phyloP scores from a whole-genome alignment of 2,797 vertebrate species.

The Melanogrammus aeglefinus region DNA sequence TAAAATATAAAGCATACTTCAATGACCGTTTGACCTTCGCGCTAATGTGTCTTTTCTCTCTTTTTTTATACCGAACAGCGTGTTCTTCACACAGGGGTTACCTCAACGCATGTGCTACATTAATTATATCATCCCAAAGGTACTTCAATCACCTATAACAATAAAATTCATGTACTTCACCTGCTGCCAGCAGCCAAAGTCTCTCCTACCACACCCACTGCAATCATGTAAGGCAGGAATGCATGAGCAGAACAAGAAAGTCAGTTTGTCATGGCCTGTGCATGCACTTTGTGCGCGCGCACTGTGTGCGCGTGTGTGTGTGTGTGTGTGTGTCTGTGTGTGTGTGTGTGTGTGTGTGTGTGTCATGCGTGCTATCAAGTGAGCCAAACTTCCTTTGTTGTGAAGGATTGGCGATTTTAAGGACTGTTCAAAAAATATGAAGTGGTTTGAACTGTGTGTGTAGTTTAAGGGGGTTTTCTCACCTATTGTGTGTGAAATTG shows the following conservation, averaged over 20 bases:
- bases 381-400: conserved; percentile 48
- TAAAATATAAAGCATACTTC: conserved; percentile 49
- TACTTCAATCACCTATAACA: conserved; percentile 67
- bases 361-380: conserved; percentile 48
- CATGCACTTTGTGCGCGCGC: conserved; percentile 25
- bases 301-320: conserved; percentile 37
- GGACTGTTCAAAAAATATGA: conserved; percentile 23
- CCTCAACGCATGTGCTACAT: conserved; percentile 73
- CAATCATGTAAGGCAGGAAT: conserved; percentile 79
- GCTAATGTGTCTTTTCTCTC: conserved; percentile 30
- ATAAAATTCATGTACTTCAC: conserved; percentile 71
- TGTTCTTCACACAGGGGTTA: conserved; percentile 59
- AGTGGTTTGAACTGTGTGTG: not conserved
- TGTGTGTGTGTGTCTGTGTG: conserved; percentile 35
- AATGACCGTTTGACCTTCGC: conserved; percentile 70
- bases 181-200: conserved; percentile 79
- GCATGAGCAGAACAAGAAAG: conserved; percentile 79
- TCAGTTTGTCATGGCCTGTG: conserved; percentile 64
- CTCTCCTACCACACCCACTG: conserved; percentile 77
- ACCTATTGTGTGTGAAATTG: not conserved
- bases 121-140: conserved; percentile 62
- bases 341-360: conserved; percentile 17
- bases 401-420: conserved; percentile 37
- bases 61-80: conserved; percentile 51
- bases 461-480: not conserved